These are phyloP conservation scores for Chloromyia formosa DNA, from an alignment of 2,888 invertebrate species.

Conservation along the genomic window DNA sequence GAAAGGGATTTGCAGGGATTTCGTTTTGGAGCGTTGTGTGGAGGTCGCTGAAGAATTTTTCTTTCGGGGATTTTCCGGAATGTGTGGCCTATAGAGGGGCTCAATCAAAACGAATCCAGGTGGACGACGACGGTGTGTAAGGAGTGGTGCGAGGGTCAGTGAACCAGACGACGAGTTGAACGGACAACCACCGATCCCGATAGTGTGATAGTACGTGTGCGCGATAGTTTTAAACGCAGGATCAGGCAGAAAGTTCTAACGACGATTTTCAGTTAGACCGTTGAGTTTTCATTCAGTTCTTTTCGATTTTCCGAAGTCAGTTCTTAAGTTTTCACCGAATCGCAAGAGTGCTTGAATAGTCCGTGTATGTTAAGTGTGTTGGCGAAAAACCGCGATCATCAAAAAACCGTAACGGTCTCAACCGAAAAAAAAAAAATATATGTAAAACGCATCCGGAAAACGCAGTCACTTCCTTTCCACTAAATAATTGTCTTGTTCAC, in stretches of 20 bases:
- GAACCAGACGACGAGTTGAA: neutral
- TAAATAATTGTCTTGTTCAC: no score
- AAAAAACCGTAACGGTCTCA: no score
- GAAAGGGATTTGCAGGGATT: constrained; percentile 29
- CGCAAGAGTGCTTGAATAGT: no score
- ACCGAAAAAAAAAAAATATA: no score
- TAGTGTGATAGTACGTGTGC: neutral
- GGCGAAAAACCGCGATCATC: no score
- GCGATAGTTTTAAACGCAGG: neutral
- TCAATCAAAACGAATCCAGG: neutral
- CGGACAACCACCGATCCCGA: neutral
- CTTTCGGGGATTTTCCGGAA: neutral
- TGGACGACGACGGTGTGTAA: constrained; percentile 2
- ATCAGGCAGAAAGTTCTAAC: neutral
- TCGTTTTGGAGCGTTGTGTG: neutral
- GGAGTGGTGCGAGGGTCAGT: neutral
- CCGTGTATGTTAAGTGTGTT: no score
- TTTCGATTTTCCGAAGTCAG: neutral
- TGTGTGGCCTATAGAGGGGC: neutral
- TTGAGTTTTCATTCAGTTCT: neutral
- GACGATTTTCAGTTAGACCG: neutral
- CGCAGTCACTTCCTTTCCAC: no score
- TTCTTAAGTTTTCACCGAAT: no score
- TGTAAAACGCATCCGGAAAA: no score
- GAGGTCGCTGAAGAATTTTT: no score